Conservation (phyloP, 2,888 invertebrate genomes). For the Aspidiotus rigidus region DNA sequence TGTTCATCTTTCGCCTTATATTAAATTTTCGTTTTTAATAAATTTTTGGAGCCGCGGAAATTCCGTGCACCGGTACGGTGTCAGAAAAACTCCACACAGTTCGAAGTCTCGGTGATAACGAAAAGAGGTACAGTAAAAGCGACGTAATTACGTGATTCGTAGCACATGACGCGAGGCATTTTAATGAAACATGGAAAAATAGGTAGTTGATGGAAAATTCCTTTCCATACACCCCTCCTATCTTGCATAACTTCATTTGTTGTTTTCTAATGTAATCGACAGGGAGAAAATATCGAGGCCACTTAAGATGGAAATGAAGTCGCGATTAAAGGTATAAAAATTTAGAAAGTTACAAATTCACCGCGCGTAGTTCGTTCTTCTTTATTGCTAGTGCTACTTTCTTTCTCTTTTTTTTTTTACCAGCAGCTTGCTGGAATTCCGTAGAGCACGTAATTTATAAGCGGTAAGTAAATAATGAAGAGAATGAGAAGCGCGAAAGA, state of each 20-base stretch:
- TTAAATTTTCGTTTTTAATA: constrained; percentile 6
- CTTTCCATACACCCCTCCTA: not conserved
- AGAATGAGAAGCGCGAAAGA: too few relatives aligned
- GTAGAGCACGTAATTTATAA: too few relatives aligned
- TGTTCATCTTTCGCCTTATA: not conserved
- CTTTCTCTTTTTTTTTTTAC: too few relatives aligned
- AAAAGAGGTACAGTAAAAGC: constrained; percentile 8
- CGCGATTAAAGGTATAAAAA: constrained; percentile 25
- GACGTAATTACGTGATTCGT: constrained; percentile 32
- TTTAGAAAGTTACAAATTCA: constrained; percentile 22
- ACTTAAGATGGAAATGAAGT: constrained; percentile 31
- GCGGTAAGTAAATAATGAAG: too few relatives aligned
- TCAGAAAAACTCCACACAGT: too few relatives aligned
- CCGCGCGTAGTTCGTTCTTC: constrained; percentile 11
- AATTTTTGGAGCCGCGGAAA: not conserved
- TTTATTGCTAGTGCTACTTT: too few relatives aligned
- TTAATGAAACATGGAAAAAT: constrained; percentile 30
- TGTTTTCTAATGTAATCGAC: constrained; percentile 20
- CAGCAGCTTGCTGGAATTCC: too few relatives aligned
- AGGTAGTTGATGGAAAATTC: constrained; percentile 5
- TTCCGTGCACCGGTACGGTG: too few relatives aligned
- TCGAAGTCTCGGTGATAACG: too few relatives aligned
- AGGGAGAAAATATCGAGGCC: constrained; percentile 12
- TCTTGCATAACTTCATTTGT: not conserved
- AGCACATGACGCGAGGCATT: constrained; percentile 30